Evolutionary conservation across 1,140 invertebrate genomes (phyloP).

Genomic region (Spodoptera litura): DNA sequence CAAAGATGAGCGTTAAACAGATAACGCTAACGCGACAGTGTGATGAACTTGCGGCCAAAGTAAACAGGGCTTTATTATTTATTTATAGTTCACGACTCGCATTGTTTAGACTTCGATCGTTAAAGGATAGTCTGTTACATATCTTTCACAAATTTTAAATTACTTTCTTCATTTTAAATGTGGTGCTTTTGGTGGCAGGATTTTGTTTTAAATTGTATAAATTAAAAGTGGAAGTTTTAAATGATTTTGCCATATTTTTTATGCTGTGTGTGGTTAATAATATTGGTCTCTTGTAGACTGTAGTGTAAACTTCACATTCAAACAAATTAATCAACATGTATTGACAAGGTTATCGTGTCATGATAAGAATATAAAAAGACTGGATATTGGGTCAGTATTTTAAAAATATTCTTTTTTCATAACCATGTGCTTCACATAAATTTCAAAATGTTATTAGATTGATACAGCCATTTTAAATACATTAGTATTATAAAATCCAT

Average conservation of each 20-base stretch:
- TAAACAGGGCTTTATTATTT: constrained; percentile 66
- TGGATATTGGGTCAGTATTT: constrained; percentile 28
- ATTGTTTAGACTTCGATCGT: constrained; percentile 67
- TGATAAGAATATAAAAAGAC: constrained; percentile 4
- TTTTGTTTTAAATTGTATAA: no score
- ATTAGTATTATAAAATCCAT: no score
- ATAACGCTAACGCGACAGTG: constrained; percentile 67
- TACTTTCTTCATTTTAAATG: neutral
- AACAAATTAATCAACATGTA: constrained; percentile 32
- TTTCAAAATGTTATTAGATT: no score
- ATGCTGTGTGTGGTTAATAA: no score
- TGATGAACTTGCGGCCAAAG: constrained; percentile 72
- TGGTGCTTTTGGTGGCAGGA: no score
- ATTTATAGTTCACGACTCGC: constrained; percentile 55
- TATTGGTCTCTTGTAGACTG: neutral
- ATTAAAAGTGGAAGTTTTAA: no score
- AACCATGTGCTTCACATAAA: no score
- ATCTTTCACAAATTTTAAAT: neutral
- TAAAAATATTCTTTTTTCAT: no score
- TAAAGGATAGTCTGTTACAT: constrained; percentile 32
- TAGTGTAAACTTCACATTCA: neutral
- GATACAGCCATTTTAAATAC: no score
- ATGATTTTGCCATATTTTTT: no score
- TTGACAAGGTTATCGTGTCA: constrained; percentile 25
- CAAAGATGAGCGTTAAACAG: constrained; percentile 77